Conservation (phyloP, 2,113 vertebrate species). For the Psophia crepitans region DNA sequence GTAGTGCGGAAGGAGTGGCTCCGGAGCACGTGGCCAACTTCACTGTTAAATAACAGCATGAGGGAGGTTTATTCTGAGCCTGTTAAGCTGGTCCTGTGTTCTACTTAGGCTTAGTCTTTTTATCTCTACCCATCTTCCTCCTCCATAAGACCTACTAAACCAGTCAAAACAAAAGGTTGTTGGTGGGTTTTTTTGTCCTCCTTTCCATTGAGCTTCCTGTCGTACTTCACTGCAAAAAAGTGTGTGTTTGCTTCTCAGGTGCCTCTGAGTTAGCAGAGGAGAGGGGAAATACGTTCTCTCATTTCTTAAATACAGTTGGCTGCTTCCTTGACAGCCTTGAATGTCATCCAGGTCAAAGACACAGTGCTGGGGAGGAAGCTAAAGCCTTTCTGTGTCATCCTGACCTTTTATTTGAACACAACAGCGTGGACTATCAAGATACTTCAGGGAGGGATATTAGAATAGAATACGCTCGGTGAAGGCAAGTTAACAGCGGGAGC, state of each 20-base stretch:
- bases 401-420: background rate
- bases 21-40: background rate
- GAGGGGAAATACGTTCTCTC: background rate
- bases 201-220: background rate
- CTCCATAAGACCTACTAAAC: background rate
- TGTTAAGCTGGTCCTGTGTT: slow-evolving; percentile 29
- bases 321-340: slow-evolving; percentile 1
- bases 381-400: background rate
- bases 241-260: background rate
- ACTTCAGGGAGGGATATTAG: background rate
- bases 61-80: slow-evolving; percentile 20
- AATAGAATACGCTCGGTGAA: background rate
- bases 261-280: background rate
- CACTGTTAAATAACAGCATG: slow-evolving; percentile 3
- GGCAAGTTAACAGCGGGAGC: background rate
- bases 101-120: slow-evolving; percentile 7
- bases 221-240: background rate
- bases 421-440: background rate
- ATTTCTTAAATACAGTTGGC: background rate
- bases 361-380: background rate
- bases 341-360: background rate
- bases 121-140: background rate
- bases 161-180: background rate
- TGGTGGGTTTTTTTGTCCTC: background rate
- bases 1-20: background rate